Base-by-base conservation (phyloP, 2,113 vertebrate genomes). In the Empidonax traillii region DNA sequence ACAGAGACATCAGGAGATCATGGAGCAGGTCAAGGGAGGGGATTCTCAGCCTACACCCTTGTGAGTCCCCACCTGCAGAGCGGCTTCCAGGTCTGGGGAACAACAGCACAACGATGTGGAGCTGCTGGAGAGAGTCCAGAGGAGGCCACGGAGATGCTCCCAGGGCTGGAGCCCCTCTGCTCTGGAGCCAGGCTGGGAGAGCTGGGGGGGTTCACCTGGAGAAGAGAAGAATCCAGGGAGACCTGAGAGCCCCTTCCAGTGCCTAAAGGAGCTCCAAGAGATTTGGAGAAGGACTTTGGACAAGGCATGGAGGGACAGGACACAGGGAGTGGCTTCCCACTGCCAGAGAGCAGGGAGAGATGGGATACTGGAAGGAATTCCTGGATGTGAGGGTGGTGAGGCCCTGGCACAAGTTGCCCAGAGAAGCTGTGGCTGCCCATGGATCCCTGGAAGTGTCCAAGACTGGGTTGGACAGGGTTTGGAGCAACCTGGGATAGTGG, bases 381-480 rank as follows among this genome's bases (percentile, higher is more conserved):
- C 0, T 37, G 0, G 0, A 12, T 59, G 7, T 13, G 44, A 52
- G 44, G 19, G 2, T 21, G 52, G 4, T 0, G 37, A 61, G 33
- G 23, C 5, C 8, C 23, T 67, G 33, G 37, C 15, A 14, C 0
- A 30, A 33, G 23, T 0, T 66, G 0, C 0, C 8, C 44, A 52
- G 39, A n/a, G 44, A 5, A 61, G 10, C 53, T 53, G 33, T 89
- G 61, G 19, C 33, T 74, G 52, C 5, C 5, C 9, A 59, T 47
- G 46, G 12, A 51, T 74, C 21, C 9, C 31, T 81, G 77, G 20
- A 0, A 27, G 1, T 76, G 30, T 35, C 24, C 63, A 7, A 55
- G 41, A 8, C 21, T 41, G 43, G 14, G 21, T 0, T 35, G 55
- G 28, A 62, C 0, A 0, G 10, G n/a, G 10, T 1, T 55, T 68